Evolutionary conservation across 1,140 invertebrate species (phyloP), one percentile per base, ranked within the genome.

Genomic region (Drosophila nasuta): DNA sequence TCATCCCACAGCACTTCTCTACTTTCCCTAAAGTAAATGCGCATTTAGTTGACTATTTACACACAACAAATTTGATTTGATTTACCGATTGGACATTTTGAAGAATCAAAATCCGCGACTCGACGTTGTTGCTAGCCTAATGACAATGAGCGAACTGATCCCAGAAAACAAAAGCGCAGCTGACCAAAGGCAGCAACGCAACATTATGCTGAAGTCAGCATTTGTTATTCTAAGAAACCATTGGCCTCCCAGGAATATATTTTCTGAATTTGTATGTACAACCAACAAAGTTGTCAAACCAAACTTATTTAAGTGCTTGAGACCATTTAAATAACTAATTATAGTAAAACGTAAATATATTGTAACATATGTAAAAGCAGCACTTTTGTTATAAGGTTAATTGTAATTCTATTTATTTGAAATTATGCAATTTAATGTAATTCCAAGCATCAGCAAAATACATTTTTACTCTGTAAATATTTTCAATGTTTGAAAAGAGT

Each of bases 1-100:
- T 13, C 30, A 7, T 76, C 51, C 13, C 75, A 6, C 5, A 82
- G 30, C 11, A 66, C 41, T 56, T 63, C 20, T 13, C 33, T 25
- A 17, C 54, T 33, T 45, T 76, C 38, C 75, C 79, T 20, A 68
- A 48, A 54, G 33, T 58, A 11, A 51, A 6, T 38, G 17, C 5
- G 49, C 10, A 15, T 11, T 49, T 62, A n/a, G 13, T 10, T 20
- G 54, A 57, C 28, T 6, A 1, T 13, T 57, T 5, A 11, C n/a
- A 30, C 3, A 8, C 4, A 4, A 59, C 2, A 6, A 7, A 25
- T 25, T 56, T 46, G 0, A 30, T 17, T 28, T 7, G n/a, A 51
- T 52, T 70, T 66, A 73, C 70, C 70, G 49, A 20, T 64, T 54
- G 8, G 20, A 13, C 70, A 73, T 73, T 33, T 45, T 15, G 17